Evolutionary conservation across 2,888 invertebrate genomes (phyloP).

Genomic region (Artemia sinica): DNA sequence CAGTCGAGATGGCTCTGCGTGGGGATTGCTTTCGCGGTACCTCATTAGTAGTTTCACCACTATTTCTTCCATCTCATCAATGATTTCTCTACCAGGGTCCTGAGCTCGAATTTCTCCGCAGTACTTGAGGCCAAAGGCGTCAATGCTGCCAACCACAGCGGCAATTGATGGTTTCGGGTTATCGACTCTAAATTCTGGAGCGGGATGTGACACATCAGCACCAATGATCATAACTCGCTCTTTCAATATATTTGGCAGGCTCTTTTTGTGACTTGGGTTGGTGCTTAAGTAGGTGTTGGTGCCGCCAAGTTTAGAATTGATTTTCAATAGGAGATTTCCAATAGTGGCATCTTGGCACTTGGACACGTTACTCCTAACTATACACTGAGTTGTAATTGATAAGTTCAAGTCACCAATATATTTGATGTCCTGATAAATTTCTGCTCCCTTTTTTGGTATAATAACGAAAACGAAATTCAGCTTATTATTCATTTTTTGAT

Average conservation of each 20-base stretch:
- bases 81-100: constrained; percentile 52
- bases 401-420: constrained; percentile 32
- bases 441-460: constrained; percentile 31
- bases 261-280: constrained; percentile 20
- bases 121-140: constrained; percentile 46
- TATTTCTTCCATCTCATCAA: constrained; percentile 50
- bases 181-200: constrained; percentile 46
- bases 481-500: constrained; percentile 36
- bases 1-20: constrained; percentile 43
- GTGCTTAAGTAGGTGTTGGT: constrained; percentile 44
- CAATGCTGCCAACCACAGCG: constrained; percentile 51
- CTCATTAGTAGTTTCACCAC: constrained; percentile 44
- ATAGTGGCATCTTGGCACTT: constrained; percentile 39
- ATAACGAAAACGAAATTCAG: constrained; percentile 34
- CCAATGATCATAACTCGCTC: constrained; percentile 53
- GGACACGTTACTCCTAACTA: constrained; percentile 29
- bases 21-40: constrained; percentile 34
- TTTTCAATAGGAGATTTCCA: constrained; percentile 53
- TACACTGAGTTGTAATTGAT: constrained; percentile 32
- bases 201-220: constrained; percentile 82
- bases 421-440: constrained; percentile 32
- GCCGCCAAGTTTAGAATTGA: constrained; percentile 56
- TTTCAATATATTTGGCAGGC: constrained; percentile 33
- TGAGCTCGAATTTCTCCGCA: constrained; percentile 62
- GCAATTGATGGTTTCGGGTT: constrained; percentile 39